Evolutionary conservation across 2,888 invertebrate genomes (phyloP), one percentile per base, ranked within the genome.

Genomic region (Tholera decimalis): DNA sequence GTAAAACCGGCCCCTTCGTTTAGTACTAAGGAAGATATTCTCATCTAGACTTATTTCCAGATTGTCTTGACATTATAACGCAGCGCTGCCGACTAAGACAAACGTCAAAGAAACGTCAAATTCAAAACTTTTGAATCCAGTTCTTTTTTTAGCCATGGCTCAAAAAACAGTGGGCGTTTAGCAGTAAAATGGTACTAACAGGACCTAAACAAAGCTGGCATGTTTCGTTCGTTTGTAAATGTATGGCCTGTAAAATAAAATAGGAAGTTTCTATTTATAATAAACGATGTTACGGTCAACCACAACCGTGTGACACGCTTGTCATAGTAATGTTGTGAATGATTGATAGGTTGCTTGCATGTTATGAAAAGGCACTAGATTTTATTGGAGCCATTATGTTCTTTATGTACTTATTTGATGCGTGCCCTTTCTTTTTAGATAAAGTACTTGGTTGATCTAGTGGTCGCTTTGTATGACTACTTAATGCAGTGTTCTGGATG

Each of bases 291-390:
- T 24, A 30, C 18, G 24, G 54, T 24, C n/a, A 58, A 55, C 39
- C 43, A 33, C 47, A 22, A 65, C 37, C 33, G 11, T 49, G 33
- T 47, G 7, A 13, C 44, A 39, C 13, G 61, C 51, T 24, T 64
- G 62, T 62, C 54, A 49, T 41, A 49, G 33, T 22, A 61, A 13
- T 33, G 49, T 55, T 66, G 49, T 39, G 20, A n/a, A 43, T 43
- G 15, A 39, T 33, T 64, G 55, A 73, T 35, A 49, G 8, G 43
- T 73, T 70, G 73, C 77, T 70, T n/a, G 39, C 37, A 26, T 50
- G n/a, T 30, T 43, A 41, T 6, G 1, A 2, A 7, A 18, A 73
- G 76, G 73, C 70, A 8, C 46, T 46, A 3, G 6, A 44, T 35
- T 44, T 35, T 9, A 26, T 1, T n/a, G n/a, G 13, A 20, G 51